phyloP scores from a whole-genome alignment of 1,140 invertebrate species.

The Oreohelix idahoensis region DNA sequence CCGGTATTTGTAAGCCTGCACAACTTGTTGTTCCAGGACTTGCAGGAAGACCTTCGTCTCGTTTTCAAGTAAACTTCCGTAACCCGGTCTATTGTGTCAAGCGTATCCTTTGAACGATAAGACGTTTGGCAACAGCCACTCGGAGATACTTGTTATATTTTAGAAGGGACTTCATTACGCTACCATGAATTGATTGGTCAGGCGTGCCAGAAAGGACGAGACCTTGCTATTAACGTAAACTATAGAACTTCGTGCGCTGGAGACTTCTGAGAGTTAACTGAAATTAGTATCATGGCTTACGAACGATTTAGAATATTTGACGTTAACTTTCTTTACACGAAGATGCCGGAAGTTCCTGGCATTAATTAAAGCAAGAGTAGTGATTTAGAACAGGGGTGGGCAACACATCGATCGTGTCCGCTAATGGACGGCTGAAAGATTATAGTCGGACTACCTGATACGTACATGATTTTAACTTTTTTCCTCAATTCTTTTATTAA shows the following conservation, averaged over 20 bases:
- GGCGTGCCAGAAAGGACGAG: not conserved
- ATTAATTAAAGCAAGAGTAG: no score
- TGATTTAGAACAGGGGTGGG: no score
- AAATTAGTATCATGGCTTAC: not conserved
- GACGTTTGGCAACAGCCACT: constrained; percentile 3
- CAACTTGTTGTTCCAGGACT: constrained; percentile 13
- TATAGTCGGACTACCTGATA: no score
- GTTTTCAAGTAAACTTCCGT: constrained; percentile 4
- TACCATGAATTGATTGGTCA: not conserved
- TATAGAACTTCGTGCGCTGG: not conserved
- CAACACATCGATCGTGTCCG: no score
- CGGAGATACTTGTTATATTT: constrained; percentile 1
- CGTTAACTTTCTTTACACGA: no score
- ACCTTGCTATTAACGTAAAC: not conserved
- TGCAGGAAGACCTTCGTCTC: constrained; percentile 6
- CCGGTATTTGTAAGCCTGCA: not conserved
- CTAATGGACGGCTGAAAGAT: no score
- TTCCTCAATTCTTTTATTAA: no score
- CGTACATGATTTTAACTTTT: no score
- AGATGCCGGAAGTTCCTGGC: no score
- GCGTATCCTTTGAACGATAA: not conserved
- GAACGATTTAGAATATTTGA: not conserved
- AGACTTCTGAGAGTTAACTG: not conserved
- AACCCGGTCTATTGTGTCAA: not conserved
- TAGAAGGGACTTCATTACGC: constrained; percentile 5